phyloP scores from a whole-genome alignment of 2,888 invertebrate species.

The Yponomeuta evonymella region DNA sequence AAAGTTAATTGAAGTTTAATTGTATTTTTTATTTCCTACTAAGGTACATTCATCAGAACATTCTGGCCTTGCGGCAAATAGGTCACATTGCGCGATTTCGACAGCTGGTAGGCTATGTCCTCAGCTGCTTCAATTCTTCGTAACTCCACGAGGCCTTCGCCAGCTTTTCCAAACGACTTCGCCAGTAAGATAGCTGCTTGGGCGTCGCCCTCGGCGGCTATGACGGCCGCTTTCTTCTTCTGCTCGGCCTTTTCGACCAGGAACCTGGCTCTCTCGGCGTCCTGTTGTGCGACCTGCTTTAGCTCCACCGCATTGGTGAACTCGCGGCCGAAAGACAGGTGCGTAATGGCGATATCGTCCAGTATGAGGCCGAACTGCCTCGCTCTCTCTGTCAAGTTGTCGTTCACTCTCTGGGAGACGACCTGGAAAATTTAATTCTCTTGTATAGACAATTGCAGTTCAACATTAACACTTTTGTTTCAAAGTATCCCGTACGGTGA shows the following conservation, averaged over 20 bases:
- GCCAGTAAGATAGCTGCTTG: constrained; percentile 95
- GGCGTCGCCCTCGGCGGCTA: constrained; percentile 98
- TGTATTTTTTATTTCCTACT: constrained; percentile 25
- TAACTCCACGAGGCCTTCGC: constrained; percentile 98
- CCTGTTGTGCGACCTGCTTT: constrained; percentile 99
- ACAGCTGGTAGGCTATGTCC: constrained; percentile 97
- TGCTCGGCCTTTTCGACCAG: constrained; percentile 99
- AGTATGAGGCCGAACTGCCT: constrained; percentile 96
- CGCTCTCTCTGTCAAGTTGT: constrained; percentile 94
- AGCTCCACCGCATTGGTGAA: constrained; percentile 99
- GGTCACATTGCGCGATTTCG: constrained; percentile 94
- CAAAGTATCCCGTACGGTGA: no score
- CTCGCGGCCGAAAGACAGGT: constrained; percentile 98
- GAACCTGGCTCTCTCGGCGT: constrained; percentile 98
- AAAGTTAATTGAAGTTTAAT: not conserved
- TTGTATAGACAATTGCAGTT: no score
- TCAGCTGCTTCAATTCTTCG: constrained; percentile 99
- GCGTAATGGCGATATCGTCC: constrained; percentile 99
- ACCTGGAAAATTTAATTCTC: constrained; percentile 49
- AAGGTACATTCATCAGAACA: constrained; percentile 85
- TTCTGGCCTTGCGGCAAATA: constrained; percentile 95
- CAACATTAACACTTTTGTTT: not conserved
- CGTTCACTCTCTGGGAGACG: constrained; percentile 91
- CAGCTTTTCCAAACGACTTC: constrained; percentile 94
- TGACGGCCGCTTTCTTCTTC: constrained; percentile 92